Evolutionary conservation across 2,888 invertebrate genomes (phyloP), one percentile per base, ranked within the genome.

Genomic region (Nasonia oneida): DNA sequence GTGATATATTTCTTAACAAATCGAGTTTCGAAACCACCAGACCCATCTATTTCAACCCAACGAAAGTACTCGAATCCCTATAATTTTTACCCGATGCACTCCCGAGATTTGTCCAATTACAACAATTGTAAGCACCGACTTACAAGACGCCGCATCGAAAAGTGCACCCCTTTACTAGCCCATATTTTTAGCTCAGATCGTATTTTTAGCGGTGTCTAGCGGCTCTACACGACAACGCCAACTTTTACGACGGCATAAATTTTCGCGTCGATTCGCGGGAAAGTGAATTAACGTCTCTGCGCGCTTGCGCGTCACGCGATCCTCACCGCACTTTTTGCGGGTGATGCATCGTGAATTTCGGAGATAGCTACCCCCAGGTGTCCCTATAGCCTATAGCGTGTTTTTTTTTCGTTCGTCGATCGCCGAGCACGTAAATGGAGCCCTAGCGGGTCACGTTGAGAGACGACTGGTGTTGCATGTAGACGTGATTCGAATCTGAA

Each of bases 281-380:
- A 83, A 76, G 82, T 83, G 82, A 83, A 83, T 76, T 39, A 83
- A 83, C 42, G 70, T 39, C 74, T 76, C 18, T 10, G 47, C 12
- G 47, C 15, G 67, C 29, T 33, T 33, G 29, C 39, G 42, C 53
- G 76, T 53, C 76, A 75, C 75, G 74, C 75, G 75, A 82, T 76
- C 15, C 37, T 0, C 15, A 57, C 37, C 4, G 23, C 53, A 76
- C 70, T 76, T 76, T 83, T 70, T 29, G 10, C 37, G 39, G 15
- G 47, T 39, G 47, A 42, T 73, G 23, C n/a, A 39, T 64, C 2
- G 50, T 23, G 23, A 47, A 75, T 75, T 75, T 75, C 47, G 50
- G 42, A 15, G 10, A 33, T 42, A 73, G 71, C 37, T 2, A 33
- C 6, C 42, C n/a, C 39, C 70, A 4, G 18, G 71, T 71, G 71